A percentile compares a stretch with the other conserved stretches of the same genome.
phyloP scores from a whole-genome alignment of 2,113 vertebrate species.

The Corvus cornix region DNA sequence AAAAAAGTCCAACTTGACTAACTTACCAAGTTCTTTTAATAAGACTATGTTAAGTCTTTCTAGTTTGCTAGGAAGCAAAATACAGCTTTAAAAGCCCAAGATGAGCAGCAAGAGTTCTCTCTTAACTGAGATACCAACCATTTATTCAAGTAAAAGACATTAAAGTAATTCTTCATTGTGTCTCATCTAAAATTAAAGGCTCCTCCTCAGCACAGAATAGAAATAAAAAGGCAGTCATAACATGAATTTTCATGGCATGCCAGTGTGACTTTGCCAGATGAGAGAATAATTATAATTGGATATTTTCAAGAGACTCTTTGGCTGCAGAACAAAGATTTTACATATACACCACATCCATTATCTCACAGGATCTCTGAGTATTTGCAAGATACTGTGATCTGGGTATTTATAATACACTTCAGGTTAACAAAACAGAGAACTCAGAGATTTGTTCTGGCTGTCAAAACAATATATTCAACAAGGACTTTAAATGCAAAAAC shows the following conservation, averaged over 20 bases:
- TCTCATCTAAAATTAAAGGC: neutral
- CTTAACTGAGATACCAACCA: neutral
- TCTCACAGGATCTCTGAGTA: neutral
- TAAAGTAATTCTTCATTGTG: neutral
- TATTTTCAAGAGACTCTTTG: slow-evolving; percentile 1
- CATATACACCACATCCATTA: neutral
- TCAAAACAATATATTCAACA: slow-evolving; percentile 2
- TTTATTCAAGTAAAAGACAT: neutral
- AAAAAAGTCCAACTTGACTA: neutral
- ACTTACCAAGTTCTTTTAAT: neutral
- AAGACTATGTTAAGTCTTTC: neutral
- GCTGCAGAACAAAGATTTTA: neutral
- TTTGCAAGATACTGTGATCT: neutral
- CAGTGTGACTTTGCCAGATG: neutral
- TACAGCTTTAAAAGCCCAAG: neutral
- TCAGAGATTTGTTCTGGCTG: neutral
- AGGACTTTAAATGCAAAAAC: neutral
- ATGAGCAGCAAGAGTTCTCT: neutral
- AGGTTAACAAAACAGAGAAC: neutral
- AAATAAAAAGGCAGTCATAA: neutral
- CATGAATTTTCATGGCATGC: neutral
- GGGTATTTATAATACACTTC: neutral
- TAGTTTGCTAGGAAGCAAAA: neutral
- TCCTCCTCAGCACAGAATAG: neutral
- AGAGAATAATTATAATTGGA: neutral